Conservation (phyloP, 2,113 vertebrate species). For the Anhinga rufa region DNA sequence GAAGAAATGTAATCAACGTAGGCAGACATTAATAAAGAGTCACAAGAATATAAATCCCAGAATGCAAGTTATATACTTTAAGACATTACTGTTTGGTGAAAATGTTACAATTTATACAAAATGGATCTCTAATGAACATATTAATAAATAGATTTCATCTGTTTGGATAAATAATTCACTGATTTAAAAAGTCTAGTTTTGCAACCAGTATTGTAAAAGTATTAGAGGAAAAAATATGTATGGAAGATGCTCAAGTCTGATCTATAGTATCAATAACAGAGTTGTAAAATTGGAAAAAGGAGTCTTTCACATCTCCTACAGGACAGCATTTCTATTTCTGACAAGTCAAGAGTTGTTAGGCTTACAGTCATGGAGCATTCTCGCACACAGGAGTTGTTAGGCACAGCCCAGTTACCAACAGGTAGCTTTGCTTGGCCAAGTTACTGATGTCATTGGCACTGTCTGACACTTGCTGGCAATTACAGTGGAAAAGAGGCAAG, state of each 20-base stretch:
- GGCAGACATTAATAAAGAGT: neutral
- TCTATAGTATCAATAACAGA: neutral
- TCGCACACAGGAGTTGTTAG: neutral
- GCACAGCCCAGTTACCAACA: neutral
- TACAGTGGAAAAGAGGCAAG: accelerated
- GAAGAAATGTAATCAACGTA: constrained; percentile 59
- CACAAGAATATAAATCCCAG: neutral
- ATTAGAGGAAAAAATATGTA: neutral
- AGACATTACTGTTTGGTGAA: neutral
- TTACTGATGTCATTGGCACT: neutral
- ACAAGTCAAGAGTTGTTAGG: neutral
- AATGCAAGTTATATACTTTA: neutral
- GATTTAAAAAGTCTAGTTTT: neutral
- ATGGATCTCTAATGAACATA: neutral
- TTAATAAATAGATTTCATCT: neutral
- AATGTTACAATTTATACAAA: neutral
- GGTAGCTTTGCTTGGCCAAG: neutral
- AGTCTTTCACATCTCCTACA: neutral
- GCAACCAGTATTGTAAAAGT: neutral
- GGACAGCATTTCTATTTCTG: neutral
- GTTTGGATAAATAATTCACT: neutral
- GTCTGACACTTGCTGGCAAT: neutral
- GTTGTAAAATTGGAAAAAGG: neutral
- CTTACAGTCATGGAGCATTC: neutral
- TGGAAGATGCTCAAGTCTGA: neutral